These are phyloP conservation scores for Anadara kagoshimensis DNA, from an alignment of 1,140 invertebrate species.

Conservation along the genomic window DNA sequence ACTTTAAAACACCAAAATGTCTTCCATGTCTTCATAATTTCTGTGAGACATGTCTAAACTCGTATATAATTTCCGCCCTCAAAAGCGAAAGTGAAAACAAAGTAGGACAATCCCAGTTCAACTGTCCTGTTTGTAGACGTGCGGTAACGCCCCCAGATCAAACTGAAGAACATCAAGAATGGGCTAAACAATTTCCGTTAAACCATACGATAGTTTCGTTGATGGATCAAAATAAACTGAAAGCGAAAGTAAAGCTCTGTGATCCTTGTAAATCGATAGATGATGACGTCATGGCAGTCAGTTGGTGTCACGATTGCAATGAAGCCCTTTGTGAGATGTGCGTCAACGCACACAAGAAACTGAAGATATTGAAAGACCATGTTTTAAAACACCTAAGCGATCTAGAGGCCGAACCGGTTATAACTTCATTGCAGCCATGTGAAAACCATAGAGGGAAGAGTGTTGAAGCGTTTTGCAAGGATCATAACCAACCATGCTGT, in stretches of 20 bases:
- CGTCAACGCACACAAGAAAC: conserved; percentile 37
- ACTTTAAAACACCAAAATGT: conserved; percentile 80
- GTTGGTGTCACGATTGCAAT: conserved; percentile 48
- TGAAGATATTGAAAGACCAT: conserved; percentile 38
- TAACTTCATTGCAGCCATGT: conserved; percentile 35
- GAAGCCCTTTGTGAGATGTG: conserved; percentile 47
- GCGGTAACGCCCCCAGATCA: conserved; percentile 22
- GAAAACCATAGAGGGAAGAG: conserved; percentile 42
- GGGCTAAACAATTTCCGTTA: conserved; percentile 21
- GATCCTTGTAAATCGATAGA: conserved; percentile 39
- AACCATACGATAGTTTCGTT: conserved; percentile 45
- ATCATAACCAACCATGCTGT: conserved; percentile 46
- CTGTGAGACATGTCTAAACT: conserved; percentile 84
- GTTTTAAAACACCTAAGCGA: conserved; percentile 40
- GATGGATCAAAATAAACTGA: conserved; percentile 38
- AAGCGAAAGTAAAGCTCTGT: conserved; percentile 35
- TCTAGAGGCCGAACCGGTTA: conserved; percentile 42
- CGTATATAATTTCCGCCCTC: conserved; percentile 27
- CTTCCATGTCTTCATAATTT: conserved; percentile 93
- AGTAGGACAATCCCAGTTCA: background rate
- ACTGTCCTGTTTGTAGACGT: conserved; percentile 30
- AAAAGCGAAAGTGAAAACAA: too few species aligned
- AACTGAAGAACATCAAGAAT: conserved; percentile 7
- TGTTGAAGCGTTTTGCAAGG: conserved; percentile 47
- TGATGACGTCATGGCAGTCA: conserved; percentile 28